Conservation (phyloP, 2,113 vertebrate genomes). For the Euleptes europaea region DNA sequence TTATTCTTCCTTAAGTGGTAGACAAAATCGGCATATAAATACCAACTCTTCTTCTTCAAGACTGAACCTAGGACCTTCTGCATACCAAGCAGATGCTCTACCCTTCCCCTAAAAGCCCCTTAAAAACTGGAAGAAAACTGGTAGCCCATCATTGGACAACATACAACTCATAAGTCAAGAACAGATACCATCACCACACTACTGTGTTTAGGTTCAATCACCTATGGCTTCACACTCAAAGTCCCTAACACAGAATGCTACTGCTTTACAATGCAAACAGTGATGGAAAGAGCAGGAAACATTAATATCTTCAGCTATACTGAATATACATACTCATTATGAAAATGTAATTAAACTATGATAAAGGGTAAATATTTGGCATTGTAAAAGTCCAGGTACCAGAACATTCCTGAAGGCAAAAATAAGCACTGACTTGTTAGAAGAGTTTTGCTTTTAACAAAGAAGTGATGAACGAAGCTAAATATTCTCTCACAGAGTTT, state of each 20-base stretch:
- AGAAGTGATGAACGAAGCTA: no score
- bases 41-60: no score
- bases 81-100: no score
- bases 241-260: not conserved
- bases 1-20: no score
- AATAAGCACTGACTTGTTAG: not conserved
- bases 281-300: not conserved
- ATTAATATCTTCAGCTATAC: not conserved
- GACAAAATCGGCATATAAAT: no score
- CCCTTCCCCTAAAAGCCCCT: not conserved
- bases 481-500: no score
- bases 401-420: not conserved
- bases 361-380: not conserved
- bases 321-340: not conserved
- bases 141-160: not conserved
- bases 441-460: no score
- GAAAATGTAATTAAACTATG: not conserved
- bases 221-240: not conserved
- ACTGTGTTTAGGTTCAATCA: not conserved
- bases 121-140: not conserved
- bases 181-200: not conserved
- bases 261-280: not conserved
- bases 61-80: no score
- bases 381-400: not conserved
- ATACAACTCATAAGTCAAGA: not conserved